These are phyloP conservation scores for Sebastes baramenuke DNA, from an alignment of 2,797 vertebrate genomes.

Conservation along the genomic window DNA sequence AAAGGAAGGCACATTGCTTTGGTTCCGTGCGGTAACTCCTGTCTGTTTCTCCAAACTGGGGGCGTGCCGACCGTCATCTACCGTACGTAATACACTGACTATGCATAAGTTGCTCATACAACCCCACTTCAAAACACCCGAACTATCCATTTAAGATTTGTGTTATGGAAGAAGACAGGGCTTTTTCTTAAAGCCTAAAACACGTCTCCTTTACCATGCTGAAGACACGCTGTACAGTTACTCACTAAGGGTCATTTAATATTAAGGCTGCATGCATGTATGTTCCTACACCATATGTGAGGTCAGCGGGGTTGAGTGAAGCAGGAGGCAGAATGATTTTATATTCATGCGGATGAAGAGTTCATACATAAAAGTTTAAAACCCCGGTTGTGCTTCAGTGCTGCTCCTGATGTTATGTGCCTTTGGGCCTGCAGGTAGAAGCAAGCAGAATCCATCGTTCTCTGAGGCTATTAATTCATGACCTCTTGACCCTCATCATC, in stretches of 20 bases:
- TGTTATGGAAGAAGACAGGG: not conserved
- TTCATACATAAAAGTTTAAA: constrained; percentile 17
- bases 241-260: not conserved
- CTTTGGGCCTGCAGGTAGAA: not conserved
- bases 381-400: not conserved
- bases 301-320: constrained; percentile 3
- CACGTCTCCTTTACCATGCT: not conserved
- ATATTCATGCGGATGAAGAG: constrained; percentile 9
- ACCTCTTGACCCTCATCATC: constrained; percentile 12
- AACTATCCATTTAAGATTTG: not conserved
- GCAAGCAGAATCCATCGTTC: not conserved
- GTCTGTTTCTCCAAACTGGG: too few species aligned
- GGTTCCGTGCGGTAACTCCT: rapidly evolving
- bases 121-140: too few species aligned
- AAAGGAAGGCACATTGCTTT: too few species aligned
- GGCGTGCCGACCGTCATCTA: too few species aligned
- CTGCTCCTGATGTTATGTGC: not conserved
- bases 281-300: not conserved
- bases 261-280: not conserved
- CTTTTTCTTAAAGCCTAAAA: not conserved
- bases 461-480: constrained; percentile 11
- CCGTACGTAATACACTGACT: too few species aligned
- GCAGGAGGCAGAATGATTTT: not conserved
- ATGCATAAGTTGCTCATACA: too few species aligned
- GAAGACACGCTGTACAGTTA: not conserved